Base-by-base conservation (phyloP, 2,797 vertebrate species). In the Pangasius sanitwongsei region DNA sequence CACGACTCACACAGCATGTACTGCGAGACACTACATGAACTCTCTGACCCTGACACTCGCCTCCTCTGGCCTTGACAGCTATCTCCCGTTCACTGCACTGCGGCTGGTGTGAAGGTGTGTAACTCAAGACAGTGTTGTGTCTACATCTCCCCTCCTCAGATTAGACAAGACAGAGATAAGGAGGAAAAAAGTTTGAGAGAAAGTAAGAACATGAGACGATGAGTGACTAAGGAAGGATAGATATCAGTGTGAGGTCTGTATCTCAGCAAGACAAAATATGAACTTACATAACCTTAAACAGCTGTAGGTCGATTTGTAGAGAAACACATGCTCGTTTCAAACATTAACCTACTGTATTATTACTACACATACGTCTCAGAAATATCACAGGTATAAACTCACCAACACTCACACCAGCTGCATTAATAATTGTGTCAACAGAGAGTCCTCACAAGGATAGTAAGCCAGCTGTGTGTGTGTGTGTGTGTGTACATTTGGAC, bases 121-220 rank as follows among this genome's bases (percentile, higher is more conserved):
- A 92, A 90, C 91, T 90, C 89, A 91, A 89, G 90, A 92, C 92
- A 90, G 86, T 95, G 94, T 95, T 95, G 94, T 94, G 94, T 94
- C 93, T 95, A 92, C 9, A 34, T 69, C 28, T 78, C 65, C 37
- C 63, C 81, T 72, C 72, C 86, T 78, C 57, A 67, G 83, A 53
- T 83, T 82, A 85, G 41, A 92, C 90, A 72, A 87, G 90, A 44
- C 48, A 28, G 89, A 89, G 44, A 53, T 50, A 87, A 37, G 48
- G 6, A 37, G 78, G 1, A 61, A 37, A 72, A 74, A 31, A 25
- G 13, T 34, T 44, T 61, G 16, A 55, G 18, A 69, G n/a, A 85
- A 37, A 65, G 8, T 63, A 7, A 41, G 11, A 28, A 20, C 83
- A 70, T 75, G 65, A 84, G 44, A 23, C 28, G 57, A 85, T 28